A percentile compares a stretch with the other conserved stretches of the same genome.
These are phyloP conservation scores for Ornithorhynchus anatinus DNA, from an alignment of 2,113 vertebrate species.

Conservation along the genomic window DNA sequence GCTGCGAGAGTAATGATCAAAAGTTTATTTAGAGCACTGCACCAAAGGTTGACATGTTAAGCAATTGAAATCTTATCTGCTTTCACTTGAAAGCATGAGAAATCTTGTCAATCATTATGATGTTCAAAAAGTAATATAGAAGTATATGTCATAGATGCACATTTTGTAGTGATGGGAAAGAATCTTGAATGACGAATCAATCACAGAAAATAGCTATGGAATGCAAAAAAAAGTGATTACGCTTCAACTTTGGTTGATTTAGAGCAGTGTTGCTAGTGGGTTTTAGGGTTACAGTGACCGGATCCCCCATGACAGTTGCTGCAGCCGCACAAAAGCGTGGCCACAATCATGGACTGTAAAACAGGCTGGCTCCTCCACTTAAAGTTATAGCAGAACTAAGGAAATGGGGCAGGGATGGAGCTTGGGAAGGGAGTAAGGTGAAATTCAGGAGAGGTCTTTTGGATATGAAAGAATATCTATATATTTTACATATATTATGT, in stretches of 20 bases:
- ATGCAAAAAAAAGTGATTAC: neutral
- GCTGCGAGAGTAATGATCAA: neutral
- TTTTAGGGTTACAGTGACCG: neutral
- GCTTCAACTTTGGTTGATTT: neutral
- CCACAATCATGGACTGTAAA: too few species aligned
- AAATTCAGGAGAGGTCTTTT: too few species aligned
- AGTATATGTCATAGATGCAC: neutral
- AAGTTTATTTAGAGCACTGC: neutral
- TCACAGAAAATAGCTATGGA: neutral
- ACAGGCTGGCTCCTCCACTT: too few species aligned
- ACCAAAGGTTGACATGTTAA: neutral
- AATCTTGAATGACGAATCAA: neutral
- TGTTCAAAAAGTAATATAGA: neutral
- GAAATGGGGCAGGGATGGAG: too few species aligned
- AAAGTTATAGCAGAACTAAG: too few species aligned
- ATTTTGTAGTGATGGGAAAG: neutral
- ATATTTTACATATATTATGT: too few species aligned
- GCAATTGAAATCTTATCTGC: neutral
- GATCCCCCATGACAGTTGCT: too few species aligned
- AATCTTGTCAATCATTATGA: neutral
- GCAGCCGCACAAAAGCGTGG: too few species aligned
- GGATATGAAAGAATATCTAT: too few species aligned
- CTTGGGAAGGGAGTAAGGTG: too few species aligned
- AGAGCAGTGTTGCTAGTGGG: neutral
- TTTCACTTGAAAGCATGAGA: neutral